Base-by-base conservation (phyloP, 2,113 vertebrate genomes). In the Datnioides undecimradiatus region DNA sequence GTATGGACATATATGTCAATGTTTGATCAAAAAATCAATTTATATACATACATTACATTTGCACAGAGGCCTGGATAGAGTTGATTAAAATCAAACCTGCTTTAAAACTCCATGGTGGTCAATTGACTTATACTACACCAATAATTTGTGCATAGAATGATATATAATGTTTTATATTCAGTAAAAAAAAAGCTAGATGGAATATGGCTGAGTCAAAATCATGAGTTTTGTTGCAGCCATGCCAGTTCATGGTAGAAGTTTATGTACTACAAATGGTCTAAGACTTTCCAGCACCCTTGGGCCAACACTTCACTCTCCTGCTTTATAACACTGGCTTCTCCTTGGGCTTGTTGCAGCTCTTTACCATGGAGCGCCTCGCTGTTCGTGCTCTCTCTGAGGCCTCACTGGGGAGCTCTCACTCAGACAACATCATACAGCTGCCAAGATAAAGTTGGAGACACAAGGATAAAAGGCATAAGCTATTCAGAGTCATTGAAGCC, bases 401-500 rank as follows among this genome's bases (percentile, higher is more conserved):
- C 76, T 86, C 82, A 76, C 66, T 45, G 58, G 79, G 49, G 64
- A 88, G 83, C 72, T 45, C 63, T 86, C 76, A 33, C 62, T 70
- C 34, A 79, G 80, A 86, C 49, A 23, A 78, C 80, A 75, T 69
- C 82, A 54, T 62, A 73, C 77, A 79, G 73, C 79, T 86, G 79
- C 70, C 76, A 83, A 89, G 88, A 88, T 91, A 87, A 89, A 82
- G 85, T 75, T 72, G 25, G 64, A 79, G 70, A 87, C 83, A 80
- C 43, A 19, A 43, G 65, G 72, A 89, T 86, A 74, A 85, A 82
- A 90, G 38, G 41, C 65, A 59, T 43, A 33, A 58, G 66, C 73
- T 79, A 79, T 76, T 79, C 73, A 73, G 23, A 71, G 67, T 52
- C 75, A 62, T 54, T 48, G 66, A 80, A 55, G 59, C 65, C 48